Evolutionary conservation across 2,113 vertebrate genomes (phyloP), one percentile per base, ranked within the genome.

Genomic region (Pluvialis apricaria): DNA sequence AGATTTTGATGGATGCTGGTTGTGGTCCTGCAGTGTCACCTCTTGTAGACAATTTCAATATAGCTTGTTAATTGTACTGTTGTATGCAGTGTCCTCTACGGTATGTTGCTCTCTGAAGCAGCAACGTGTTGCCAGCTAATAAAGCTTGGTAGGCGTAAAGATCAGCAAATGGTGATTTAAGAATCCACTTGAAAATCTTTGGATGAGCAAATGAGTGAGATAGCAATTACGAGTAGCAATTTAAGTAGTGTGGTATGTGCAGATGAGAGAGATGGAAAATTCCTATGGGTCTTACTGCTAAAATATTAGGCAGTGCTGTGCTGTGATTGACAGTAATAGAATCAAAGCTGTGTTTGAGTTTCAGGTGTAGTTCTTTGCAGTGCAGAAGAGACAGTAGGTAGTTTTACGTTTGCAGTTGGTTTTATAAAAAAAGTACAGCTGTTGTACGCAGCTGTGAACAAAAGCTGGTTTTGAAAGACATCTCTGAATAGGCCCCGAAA

Each of bases 121-220:
- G n/a, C 65, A 68, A 26, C 2, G 10, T 86, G 78, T 73, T 96
- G 90, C 75, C 80, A 87, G 52, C 60, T 90, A 92, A 81, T 94
- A 90, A 92, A 95, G 34, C 60, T 71, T 90, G 55, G 70, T 60
- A 86, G 84, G 71, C 16, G 22, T 90, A 72, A 82, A 82, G 75
- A 86, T 82, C 68, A 92, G 88, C 76, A 96, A 94, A 94, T 79
- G 82, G 58, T 62, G 76, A 77, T 94, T 96, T 92, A 89, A 82
- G 51, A 92, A 94, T 82, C 58, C 51, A 64, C 76, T 94, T 84
- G 57, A 58, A 94, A 92, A 89, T 71, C 88, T 96, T 88, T 88
- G 82, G 72, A 66, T 92, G 88, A 90, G 61, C 69, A 80, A 84
- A 83, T 83, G 81, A 85, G 57, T 31, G 91, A 94, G 70, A 82